Evolutionary conservation across 2,797 vertebrate genomes (phyloP).

Genomic region (Naso thynnoides): DNA sequence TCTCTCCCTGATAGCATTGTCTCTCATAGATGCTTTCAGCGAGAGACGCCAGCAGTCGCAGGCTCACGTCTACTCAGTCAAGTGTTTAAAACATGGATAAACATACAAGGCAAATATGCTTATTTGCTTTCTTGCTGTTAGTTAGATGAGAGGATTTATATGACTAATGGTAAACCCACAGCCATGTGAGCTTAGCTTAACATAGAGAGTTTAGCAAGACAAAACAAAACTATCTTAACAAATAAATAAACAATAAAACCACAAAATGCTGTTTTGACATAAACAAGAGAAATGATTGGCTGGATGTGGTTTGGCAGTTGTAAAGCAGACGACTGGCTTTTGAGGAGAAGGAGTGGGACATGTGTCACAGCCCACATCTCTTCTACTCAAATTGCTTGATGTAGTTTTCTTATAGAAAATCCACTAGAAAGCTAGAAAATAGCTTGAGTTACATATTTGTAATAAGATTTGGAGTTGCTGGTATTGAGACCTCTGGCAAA

Average conservation of each 20-base stretch:
- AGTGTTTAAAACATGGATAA: background rate
- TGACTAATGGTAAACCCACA: background rate
- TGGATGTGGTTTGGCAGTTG: too few species aligned
- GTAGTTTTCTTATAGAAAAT: too few species aligned
- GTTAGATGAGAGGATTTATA: background rate
- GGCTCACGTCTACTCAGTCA: constrained; percentile 6
- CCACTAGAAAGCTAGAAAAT: too few species aligned
- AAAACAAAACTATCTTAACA: too few species aligned
- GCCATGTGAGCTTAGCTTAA: background rate
- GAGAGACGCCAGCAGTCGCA: background rate
- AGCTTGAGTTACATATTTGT: too few species aligned
- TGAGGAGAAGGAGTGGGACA: too few species aligned
- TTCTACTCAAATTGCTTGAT: too few species aligned
- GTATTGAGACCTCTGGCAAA: too few species aligned
- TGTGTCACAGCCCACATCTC: too few species aligned
- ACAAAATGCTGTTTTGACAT: background rate
- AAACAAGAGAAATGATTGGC: background rate
- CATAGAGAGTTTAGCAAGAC: background rate
- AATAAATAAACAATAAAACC: background rate
- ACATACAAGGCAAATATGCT: background rate
- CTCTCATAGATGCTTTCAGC: constrained; percentile 30
- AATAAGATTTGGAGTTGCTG: too few species aligned
- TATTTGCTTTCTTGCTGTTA: background rate
- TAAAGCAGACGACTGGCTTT: too few species aligned
- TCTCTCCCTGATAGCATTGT: constrained; percentile 29